Base-by-base conservation (phyloP, 92 coral and sea anemone species). In the Epizoanthus ramosus region DNA sequence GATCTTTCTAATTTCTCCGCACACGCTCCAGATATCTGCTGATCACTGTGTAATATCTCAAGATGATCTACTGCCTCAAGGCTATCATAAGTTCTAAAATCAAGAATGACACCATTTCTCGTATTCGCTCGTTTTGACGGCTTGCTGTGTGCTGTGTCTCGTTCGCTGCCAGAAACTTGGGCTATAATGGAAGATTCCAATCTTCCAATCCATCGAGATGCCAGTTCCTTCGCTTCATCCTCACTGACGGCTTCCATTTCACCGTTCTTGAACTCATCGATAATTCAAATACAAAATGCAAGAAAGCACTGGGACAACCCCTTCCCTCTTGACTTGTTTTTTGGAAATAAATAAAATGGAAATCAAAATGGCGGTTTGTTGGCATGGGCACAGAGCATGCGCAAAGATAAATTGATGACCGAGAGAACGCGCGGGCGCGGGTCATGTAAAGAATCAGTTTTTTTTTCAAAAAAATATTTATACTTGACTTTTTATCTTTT, bases 171-270 rank as follows among this genome's bases (percentile, higher is more conserved):
- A 59, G 81, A 68, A 17, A 39, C 86, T 60, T 77, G 81, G 65
- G 94, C 76, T 63, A 84, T 81, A 68, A 91, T 41, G 21, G 88
- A 85, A 71, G 83, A 84, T 79, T 89, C 89, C 23, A 92, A 69
- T 53, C 83, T 84, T 71, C 87, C 90, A 6, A 90, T 87, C 98
- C 95, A 95, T 43, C 83, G 91, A 75, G 89, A 79, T 25, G 98
- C 98, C 58, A 95, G 50, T 12, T 63, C 61, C 58, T 84, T 85
- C 5, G 92, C 98, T 70, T 93, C 96, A 72, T 88, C 90, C 73
- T 90, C 96, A 82, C 86, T 88, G 68, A 90, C 83, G 65, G 84
- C 61, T 37, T 91, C 97, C 98, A 95, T 88, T 80, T 80, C 57
- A 64, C 53, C 45, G 73, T 57, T 73, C 60, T 73, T 63, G 83